Base-by-base conservation (phyloP, 2,113 vertebrate genomes). In the Grus americana region DNA sequence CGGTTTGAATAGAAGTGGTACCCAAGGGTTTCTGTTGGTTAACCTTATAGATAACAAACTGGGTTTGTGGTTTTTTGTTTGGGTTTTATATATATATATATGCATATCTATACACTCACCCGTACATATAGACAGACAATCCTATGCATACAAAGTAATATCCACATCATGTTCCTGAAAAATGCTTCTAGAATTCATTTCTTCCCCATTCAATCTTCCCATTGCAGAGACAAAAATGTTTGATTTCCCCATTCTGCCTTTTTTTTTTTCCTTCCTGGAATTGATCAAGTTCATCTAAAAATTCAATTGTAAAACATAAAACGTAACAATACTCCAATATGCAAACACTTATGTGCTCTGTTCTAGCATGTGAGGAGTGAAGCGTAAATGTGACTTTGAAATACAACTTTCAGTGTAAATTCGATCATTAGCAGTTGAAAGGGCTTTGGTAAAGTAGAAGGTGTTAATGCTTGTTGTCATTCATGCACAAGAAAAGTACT, bases 61-160 rank as follows among this genome's bases (percentile, higher is more conserved):
- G 4, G 3, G 3, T 4, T 4, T 26, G 40, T 42, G 40, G 40
- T 27, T 8, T n/a, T 20, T 44, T 44, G 44, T 15, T 44, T 44
- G 26, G 15, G 15, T 29, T 29, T 54, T 54, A 52, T 54, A 54
- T 52, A 52, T 27, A 30, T n/a, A 30, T n/a, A 10, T 29, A 34
- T 14, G 14, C 2, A 20, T 38, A 12, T 5, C 8, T 36, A 52
- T 30, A 22, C 6, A 42, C 17, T 52, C 16, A 50, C 0, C 0
- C 5, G 30, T 23, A 24, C 2, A 4, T 15, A 15, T 7, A 75
- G 29, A 7, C 11, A 81, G 18, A n/a, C 1, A n/a, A 40, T 73
- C 16, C 26, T 32, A 4, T 47, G 6, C 11, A 15, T 54, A 42
- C 3, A 5, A 91, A 88, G 26, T 58, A 82, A 42, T 30, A 87